Percentiles rank a stretch among this genome's conserved stretches.
Evolutionary conservation across 2,888 invertebrate genomes (phyloP).

Genomic region (Agapostemon virescens): DNA sequence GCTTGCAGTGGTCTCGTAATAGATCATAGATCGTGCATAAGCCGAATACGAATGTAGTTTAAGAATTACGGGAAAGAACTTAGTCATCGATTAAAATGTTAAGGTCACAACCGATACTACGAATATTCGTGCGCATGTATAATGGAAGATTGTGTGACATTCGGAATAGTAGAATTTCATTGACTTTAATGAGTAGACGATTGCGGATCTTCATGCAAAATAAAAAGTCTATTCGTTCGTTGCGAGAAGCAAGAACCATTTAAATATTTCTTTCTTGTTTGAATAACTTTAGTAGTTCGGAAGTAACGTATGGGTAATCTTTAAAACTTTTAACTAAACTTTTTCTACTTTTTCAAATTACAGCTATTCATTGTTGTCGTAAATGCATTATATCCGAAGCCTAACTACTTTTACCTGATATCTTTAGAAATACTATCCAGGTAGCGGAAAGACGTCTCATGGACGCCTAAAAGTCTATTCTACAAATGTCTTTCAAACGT

Average conservation of each 20-base stretch:
- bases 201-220: not conserved
- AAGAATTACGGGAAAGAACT: not conserved
- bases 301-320: no score
- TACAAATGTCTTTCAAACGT: no score
- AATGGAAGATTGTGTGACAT: not conserved
- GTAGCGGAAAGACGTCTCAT: no score
- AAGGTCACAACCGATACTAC: not conserved
- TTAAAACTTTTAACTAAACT: no score
- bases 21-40: constrained; percentile 1
- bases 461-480: no score
- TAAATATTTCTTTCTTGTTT: not conserved
- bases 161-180: not conserved
- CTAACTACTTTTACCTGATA: no score
- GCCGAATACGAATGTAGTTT: not conserved
- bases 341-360: not conserved
- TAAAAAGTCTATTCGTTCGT: no score
- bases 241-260: no score
- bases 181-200: not conserved
- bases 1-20: not conserved
- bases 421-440: no score
- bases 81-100: not conserved
- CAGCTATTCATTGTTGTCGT: no score
- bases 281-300: not conserved
- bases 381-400: no score
- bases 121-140: not conserved